These are phyloP conservation scores for Gymnocephalus cernua DNA, from an alignment of 2,113 vertebrate genomes.

Conservation along the genomic window DNA sequence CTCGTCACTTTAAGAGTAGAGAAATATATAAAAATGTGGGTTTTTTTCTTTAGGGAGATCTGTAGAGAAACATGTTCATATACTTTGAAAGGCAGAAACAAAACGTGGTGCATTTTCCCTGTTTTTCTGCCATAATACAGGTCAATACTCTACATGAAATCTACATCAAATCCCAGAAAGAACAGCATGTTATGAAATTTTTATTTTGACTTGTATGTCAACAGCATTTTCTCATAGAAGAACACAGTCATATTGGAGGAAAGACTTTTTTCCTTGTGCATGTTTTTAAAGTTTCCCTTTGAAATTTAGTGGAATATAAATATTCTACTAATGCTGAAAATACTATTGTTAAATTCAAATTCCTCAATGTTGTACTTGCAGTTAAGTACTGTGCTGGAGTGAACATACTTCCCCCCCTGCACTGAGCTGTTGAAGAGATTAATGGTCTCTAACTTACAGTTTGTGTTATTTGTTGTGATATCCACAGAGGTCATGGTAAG, in stretches of 20 bases:
- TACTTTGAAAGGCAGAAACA: conserved; percentile 36
- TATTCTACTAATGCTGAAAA: too few relatives aligned
- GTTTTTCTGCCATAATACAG: not conserved
- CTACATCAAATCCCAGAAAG: conserved; percentile 8
- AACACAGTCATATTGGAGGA: not conserved
- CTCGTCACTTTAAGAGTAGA: conserved; percentile 13
- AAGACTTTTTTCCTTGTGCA: not conserved
- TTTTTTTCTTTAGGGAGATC: conserved; percentile 27
- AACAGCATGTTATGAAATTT: not conserved
- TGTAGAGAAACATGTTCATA: conserved; percentile 35
- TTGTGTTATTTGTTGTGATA: conserved; percentile 3
- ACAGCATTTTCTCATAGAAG: not conserved
- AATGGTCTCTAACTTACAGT: not conserved
- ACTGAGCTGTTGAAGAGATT: not conserved
- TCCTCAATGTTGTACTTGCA: too few relatives aligned
- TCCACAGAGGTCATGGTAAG: not conserved
- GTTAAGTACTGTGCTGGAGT: not conserved
- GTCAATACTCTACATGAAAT: not conserved
- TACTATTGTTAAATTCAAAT: too few relatives aligned
- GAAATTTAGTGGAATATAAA: too few relatives aligned
- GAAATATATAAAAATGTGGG: not conserved
- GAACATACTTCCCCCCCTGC: not conserved
- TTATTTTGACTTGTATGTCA: conserved; percentile 13
- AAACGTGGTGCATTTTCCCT: not conserved
- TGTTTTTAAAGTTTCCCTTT: not conserved